Evolutionary conservation across 2,113 vertebrate genomes (phyloP).

Genomic region (Atlantisia rogersi): DNA sequence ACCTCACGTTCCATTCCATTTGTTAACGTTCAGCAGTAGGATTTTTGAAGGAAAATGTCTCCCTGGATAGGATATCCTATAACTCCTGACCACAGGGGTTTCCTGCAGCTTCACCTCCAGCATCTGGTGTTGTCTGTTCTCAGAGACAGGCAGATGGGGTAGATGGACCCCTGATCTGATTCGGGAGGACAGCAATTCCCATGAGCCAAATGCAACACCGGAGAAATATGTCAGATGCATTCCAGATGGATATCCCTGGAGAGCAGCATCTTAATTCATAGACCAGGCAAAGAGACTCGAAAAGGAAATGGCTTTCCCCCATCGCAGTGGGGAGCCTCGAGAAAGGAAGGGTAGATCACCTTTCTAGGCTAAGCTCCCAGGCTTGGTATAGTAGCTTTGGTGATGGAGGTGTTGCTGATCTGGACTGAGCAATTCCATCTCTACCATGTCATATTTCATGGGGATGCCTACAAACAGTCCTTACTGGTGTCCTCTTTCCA

Average conservation of each 20-base stretch:
- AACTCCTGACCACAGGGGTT: slow-evolving; percentile 55
- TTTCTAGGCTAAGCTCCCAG: neutral
- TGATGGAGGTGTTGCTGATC: neutral
- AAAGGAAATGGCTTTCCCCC: slow-evolving; percentile 53
- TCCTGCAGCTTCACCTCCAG: slow-evolving; percentile 58
- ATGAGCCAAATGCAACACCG: slow-evolving; percentile 30
- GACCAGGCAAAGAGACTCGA: slow-evolving; percentile 33
- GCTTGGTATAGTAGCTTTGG: neutral
- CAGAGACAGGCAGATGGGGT: slow-evolving; percentile 8
- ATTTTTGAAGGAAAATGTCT: slow-evolving; percentile 50
- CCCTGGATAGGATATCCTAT: slow-evolving; percentile 56
- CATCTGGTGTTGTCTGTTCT: slow-evolving; percentile 60
- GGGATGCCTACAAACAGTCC: neutral
- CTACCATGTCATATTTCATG: neutral
- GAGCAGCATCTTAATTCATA: slow-evolving; percentile 48
- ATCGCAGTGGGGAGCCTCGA: neutral
- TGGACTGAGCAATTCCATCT: neutral
- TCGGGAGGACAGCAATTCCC: slow-evolving; percentile 49
- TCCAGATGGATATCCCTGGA: slow-evolving; percentile 55
- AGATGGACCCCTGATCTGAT: slow-evolving; percentile 52
- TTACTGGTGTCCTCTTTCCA: neutral
- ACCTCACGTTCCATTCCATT: slow-evolving; percentile 48
- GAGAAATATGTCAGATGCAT: slow-evolving; percentile 58
- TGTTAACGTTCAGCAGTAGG: slow-evolving; percentile 20
- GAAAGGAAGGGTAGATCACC: slow-evolving; percentile 10